Conservation (phyloP, 2,797 vertebrate species). For the Tiaroga cobitis region DNA sequence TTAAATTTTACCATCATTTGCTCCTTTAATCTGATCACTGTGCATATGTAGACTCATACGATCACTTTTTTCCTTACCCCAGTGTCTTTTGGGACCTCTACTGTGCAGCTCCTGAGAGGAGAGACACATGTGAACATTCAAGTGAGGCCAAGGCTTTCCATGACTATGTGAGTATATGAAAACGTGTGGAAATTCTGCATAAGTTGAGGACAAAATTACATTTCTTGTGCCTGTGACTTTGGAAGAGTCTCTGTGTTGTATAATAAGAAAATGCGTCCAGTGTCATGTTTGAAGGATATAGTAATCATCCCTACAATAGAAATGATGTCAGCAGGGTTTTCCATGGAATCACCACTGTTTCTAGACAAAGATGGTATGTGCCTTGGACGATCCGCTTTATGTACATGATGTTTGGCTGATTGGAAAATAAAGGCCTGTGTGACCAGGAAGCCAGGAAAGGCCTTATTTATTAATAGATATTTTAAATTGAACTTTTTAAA, state of each 20-base stretch:
- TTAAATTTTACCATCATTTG: neutral
- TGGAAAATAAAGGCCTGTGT: neutral
- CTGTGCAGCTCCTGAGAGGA: slow-evolving; percentile 97
- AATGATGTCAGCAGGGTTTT: slow-evolving; percentile 9
- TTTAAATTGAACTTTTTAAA: slow-evolving; percentile 3
- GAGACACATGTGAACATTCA: slow-evolving; percentile 99
- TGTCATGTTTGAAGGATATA: neutral
- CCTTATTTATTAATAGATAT: slow-evolving; percentile 17
- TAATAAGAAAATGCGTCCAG: slow-evolving; percentile 22
- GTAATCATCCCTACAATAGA: neutral
- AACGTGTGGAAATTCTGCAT: slow-evolving; percentile 49
- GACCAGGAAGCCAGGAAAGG: neutral
- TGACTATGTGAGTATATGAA: slow-evolving; percentile 91
- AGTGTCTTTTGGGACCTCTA: slow-evolving; percentile 99
- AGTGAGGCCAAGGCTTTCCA: slow-evolving; percentile 99
- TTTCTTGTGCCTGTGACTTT: slow-evolving; percentile 9
- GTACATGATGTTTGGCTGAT: neutral
- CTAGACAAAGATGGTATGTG: neutral
- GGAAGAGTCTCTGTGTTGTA: slow-evolving; percentile 16
- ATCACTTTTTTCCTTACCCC: slow-evolving; percentile 50
- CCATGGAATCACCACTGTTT: slow-evolving; percentile 5
- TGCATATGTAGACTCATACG: neutral
- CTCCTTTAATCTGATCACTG: neutral
- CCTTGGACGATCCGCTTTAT: neutral
- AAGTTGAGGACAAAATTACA: neutral